These are phyloP conservation scores for Erebia epiphron DNA, from an alignment of 2,888 invertebrate genomes.

Conservation along the genomic window DNA sequence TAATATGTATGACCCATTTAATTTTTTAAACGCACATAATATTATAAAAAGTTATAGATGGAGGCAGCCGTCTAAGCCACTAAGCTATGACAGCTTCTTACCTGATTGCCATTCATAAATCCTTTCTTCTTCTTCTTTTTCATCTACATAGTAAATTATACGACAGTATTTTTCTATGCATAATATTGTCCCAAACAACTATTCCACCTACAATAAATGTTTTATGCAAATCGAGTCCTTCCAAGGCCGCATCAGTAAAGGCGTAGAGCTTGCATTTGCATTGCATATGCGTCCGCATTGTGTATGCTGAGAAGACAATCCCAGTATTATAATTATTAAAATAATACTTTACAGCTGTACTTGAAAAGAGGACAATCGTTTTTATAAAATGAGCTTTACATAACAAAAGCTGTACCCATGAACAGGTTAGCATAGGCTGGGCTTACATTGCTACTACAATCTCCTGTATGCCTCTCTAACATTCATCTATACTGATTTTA, in stretches of 20 bases:
- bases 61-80: too few relatives aligned
- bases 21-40: too few relatives aligned
- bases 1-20: too few relatives aligned
- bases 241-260: conserved; percentile 14
- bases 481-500: too few relatives aligned
- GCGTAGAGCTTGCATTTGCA: conserved; percentile 17
- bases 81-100: not conserved
- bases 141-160: not conserved
- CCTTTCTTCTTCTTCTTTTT: not conserved
- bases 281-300: conserved; percentile 17
- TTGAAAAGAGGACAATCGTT: not conserved
- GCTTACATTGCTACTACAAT: too few relatives aligned
- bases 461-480: too few relatives aligned
- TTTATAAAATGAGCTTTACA: not conserved
- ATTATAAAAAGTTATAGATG: too few relatives aligned
- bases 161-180: conserved; percentile 1
- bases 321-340: conserved; percentile 5
- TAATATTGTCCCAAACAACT: conserved; percentile 5
- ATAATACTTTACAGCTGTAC: not conserved
- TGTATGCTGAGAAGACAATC: not conserved
- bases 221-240: conserved; percentile 23
- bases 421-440: too few relatives aligned
- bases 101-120: not conserved
- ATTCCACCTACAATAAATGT: conserved; percentile 14
- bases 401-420: not conserved